Evolutionary conservation across 1,140 invertebrate genomes (phyloP), one percentile per base, ranked within the genome.

Genomic region (Cydia fagiglandana): DNA sequence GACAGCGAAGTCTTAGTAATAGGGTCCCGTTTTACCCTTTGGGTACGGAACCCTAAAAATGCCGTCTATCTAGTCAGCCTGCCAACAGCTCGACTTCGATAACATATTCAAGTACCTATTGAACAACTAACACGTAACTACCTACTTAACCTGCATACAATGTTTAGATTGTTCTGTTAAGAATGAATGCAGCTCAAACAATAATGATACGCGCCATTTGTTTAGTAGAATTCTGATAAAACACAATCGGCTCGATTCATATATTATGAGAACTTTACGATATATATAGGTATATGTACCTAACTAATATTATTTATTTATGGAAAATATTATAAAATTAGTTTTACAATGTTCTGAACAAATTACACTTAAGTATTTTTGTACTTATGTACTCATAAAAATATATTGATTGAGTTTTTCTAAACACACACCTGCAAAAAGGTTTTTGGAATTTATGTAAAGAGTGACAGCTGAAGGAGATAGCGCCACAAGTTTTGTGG

Each of bases 141-240:
- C 41, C 24, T 24, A 24, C 10, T 53, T 66, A 70, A 38, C 66
- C 66, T 45, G 30, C 28, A n/a, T 17, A 70, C 66, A 70, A 38
- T 70, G 66, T 17, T 70, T 34, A 68, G 4, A 38, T 68, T 70
- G 66, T 70, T 38, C 64, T 45, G 30, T 70, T 38, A 45, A 45
- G 66, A 70, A 70, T 70, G n/a, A 41, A 38, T 70, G 78, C 73
- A 79, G 79, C 79, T 77, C 70, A 80, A 76, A 81, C 81, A 79
- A 84, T 82, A 88, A 83, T 64, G 77, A 77, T 78, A 75, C 87
- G 83, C 87, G 75, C 88, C 86, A 89, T 79, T 70, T 66, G 74
- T 76, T 78, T 77, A 82, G 78, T 80, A 77, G 81, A 80, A 86
- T 83, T 82, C 53, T 81, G 79, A 84, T 86, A 83, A 86, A 85